Evolutionary conservation across 2,797 vertebrate genomes (phyloP), one percentile per base, ranked within the genome.

Genomic region (Setipinna tenuifilis): DNA sequence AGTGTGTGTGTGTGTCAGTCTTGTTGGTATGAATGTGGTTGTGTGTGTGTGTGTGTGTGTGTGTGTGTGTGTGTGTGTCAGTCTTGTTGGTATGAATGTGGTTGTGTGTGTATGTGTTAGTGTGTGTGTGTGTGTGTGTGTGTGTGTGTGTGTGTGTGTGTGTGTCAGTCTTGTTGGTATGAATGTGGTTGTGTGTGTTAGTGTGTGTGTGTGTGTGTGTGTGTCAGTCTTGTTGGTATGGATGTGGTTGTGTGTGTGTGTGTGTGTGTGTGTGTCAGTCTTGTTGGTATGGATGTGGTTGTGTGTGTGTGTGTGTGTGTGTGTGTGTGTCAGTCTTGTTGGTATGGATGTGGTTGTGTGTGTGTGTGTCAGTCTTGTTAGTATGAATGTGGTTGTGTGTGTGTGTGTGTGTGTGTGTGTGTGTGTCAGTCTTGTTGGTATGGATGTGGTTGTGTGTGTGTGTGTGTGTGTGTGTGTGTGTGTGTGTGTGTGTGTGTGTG

Each of bases 121-220:
- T 68, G 84, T 61, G 82, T 75, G 86, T 86, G 88, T 86, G 68
- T 84, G 61, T 83, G 62, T 50, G 68, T 65, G 57, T 50, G 61
- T 65, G 9, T 19, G 61, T 65, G 61, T 23, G 59, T 61, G 21
- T 19, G 58, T 3, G 16, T 61, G 17, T 19, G 19, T 61, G 58
- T 61, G 62, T 68, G 62, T 61, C 21, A n/a, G 21, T 61, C 3
- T 23, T 16, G 19, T 1, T 59, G 11, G 3, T 61, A n/a, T 61
- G 58, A 19, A 19, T 59, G 17, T 21, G 58, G 19, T 16, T 57
- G 54, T 78, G 75, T 46, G 46, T 48, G 83, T 68, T 80, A 59
- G 86, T 86, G 88, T 86, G 62, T 85, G 71, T 83, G 71, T 46
- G 62, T 62, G 68, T 57, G 54, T 80, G 75, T 46, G 46, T 65